Evolutionary conservation across 1,140 invertebrate genomes (phyloP).

Genomic region (Hyphantria cunea): DNA sequence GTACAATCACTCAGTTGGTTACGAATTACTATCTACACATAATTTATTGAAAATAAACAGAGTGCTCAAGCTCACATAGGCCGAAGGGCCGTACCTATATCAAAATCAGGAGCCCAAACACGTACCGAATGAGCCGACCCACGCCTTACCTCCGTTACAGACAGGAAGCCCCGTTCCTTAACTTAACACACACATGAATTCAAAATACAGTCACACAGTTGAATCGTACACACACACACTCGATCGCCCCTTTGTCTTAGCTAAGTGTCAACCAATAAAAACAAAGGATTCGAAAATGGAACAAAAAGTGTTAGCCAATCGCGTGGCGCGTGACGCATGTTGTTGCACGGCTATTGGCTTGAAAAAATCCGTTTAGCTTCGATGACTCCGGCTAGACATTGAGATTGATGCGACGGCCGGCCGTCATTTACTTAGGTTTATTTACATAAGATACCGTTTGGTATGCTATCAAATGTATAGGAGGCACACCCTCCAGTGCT

Average conservation of each 20-base stretch:
- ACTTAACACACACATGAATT: conserved; percentile 63
- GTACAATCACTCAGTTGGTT: no score
- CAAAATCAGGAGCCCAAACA: conserved; percentile 72
- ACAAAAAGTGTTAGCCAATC: conserved; percentile 79
- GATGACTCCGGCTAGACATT: conserved; percentile 72
- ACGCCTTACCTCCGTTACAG: conserved; percentile 60
- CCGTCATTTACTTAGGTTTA: conserved; percentile 51
- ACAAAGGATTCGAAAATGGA: conserved; percentile 81
- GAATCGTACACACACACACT: conserved; percentile 67
- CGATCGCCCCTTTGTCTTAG: conserved; percentile 79
- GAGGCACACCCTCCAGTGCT: neutral
- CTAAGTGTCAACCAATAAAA: conserved; percentile 82
- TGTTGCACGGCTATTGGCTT: conserved; percentile 79
- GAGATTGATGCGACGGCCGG: conserved; percentile 65
- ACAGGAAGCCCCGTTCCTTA: conserved; percentile 66
- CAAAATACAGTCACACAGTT: conserved; percentile 43
- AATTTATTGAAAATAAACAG: conserved; percentile 60
- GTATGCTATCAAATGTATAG: conserved; percentile 1
- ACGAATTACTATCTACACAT: no score
- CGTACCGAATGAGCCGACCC: conserved; percentile 51
- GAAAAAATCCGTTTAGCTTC: conserved; percentile 78
- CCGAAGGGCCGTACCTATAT: conserved; percentile 67
- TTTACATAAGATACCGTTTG: conserved; percentile 39
- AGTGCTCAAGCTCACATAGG: conserved; percentile 55
- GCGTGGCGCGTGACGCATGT: conserved; percentile 74